phyloP scores from a whole-genome alignment of 2,888 invertebrate species.

The Chironomus tentans region DNA sequence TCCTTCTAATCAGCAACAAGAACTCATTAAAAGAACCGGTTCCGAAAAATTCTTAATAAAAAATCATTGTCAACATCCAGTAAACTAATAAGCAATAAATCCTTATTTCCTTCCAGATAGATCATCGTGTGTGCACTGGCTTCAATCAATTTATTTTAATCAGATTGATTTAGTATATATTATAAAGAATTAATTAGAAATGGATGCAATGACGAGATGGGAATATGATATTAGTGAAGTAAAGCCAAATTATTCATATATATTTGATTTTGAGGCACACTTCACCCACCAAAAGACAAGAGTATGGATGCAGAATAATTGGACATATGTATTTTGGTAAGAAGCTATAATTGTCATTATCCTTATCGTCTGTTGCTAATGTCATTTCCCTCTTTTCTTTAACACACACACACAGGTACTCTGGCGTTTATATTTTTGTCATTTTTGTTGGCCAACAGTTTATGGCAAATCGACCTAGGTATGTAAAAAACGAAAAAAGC shows the following conservation, averaged over 20 bases:
- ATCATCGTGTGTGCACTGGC: too few species aligned
- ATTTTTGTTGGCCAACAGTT: slow-evolving; percentile 89
- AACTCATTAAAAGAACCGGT: too few species aligned
- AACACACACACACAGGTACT: slow-evolving; percentile 36
- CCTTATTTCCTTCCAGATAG: too few species aligned
- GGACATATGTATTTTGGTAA: slow-evolving; percentile 82
- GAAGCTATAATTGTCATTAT: slow-evolving; percentile 29
- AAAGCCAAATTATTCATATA: slow-evolving; percentile 83
- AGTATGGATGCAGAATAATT: slow-evolving; percentile 93
- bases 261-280: slow-evolving; percentile 91
- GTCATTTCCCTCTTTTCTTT: not conserved
- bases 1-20: too few species aligned
- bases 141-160: too few species aligned
- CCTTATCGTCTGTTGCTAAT: slow-evolving; percentile 26
- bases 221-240: slow-evolving; percentile 42
- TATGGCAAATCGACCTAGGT: slow-evolving; percentile 84
- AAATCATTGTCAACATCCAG: too few species aligned
- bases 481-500: slow-evolving; percentile 33
- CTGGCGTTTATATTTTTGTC: slow-evolving; percentile 83
- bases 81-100: too few species aligned
- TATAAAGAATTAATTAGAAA: not conserved
- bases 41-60: too few species aligned
- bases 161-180: not conserved
- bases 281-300: slow-evolving; percentile 83
- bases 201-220: slow-evolving; percentile 13